These are phyloP conservation scores for Madoqua kirkii DNA, from an alignment of 2,113 vertebrate genomes.

Conservation along the genomic window DNA sequence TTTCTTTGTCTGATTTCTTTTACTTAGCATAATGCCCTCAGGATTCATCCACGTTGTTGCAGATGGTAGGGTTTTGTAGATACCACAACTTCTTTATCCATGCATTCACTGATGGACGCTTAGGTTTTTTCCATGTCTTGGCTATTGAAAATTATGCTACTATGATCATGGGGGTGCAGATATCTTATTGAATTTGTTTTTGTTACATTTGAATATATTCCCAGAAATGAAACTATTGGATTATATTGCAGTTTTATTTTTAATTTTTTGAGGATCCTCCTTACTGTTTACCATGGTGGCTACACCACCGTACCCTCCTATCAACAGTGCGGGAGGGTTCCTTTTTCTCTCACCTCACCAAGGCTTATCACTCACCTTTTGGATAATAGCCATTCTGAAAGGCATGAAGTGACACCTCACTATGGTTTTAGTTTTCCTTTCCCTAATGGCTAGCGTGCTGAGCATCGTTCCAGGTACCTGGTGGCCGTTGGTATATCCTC, in stretches of 20 bases:
- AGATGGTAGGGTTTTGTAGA: neutral
- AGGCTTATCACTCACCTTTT: too few relatives aligned
- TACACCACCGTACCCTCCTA: too few relatives aligned
- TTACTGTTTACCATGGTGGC: accelerated
- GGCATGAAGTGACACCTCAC: neutral
- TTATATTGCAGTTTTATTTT: neutral
- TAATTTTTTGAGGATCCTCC: neutral
- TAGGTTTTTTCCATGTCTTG: neutral
- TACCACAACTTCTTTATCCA: neutral
- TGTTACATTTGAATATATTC: neutral
- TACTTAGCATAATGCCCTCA: too few relatives aligned
- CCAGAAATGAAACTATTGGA: neutral
- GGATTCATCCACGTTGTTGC: neutral
- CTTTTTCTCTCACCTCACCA: neutral
- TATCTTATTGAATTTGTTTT: neutral
- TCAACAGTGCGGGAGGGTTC: too few relatives aligned
- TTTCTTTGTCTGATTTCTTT: neutral
- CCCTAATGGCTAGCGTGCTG: neutral
- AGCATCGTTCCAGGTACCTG: neutral
- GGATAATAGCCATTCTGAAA: neutral
- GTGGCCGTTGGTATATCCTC: neutral
- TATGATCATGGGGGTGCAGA: neutral
- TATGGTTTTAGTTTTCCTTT: neutral
- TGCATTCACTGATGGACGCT: too few relatives aligned
- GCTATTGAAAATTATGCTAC: neutral